Percentiles rank a stretch among this genome's conserved stretches.
These are phyloP conservation scores for Numenius arquata DNA, from an alignment of 2,113 vertebrate genomes.

Conservation along the genomic window DNA sequence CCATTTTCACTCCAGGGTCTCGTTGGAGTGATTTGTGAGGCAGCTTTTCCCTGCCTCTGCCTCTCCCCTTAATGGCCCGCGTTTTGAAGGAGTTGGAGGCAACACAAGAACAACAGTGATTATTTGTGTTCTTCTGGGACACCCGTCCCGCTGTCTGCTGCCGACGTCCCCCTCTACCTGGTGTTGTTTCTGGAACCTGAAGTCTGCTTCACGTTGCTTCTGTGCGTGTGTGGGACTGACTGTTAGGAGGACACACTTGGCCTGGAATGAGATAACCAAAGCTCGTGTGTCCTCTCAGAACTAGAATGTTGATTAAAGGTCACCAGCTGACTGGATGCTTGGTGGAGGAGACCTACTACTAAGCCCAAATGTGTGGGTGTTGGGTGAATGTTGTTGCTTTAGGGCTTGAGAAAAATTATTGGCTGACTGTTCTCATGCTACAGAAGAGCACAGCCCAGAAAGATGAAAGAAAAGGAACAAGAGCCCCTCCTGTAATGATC, in stretches of 20 bases:
- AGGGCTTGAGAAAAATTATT: neutral
- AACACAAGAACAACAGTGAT: constrained; percentile 65
- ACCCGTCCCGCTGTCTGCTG: constrained; percentile 41
- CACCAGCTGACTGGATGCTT: neutral
- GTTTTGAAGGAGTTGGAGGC: constrained; percentile 53
- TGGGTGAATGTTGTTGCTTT: neutral
- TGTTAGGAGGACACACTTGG: neutral
- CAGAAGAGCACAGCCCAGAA: neutral
- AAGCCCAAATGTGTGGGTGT: neutral
- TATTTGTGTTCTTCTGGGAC: constrained; percentile 41
- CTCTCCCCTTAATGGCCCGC: neutral
- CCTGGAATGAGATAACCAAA: neutral
- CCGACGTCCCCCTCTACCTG: constrained; percentile 40
- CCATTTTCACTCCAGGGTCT: constrained; percentile 46
- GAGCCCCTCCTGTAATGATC: neutral
- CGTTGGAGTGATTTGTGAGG: constrained; percentile 47
- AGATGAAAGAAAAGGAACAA: neutral
- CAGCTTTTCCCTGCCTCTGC: constrained; percentile 1
- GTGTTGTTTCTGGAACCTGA: constrained; percentile 54
- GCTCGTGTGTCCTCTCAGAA: neutral
- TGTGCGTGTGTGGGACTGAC: constrained; percentile 9
- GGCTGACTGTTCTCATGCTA: neutral
- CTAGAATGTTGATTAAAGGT: neutral
- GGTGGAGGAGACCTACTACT: neutral
- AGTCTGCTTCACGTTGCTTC: neutral